A percentile compares a stretch with the other conserved stretches of the same genome.
These are phyloP conservation scores for Tupaia chinensis DNA, from an alignment of 2,113 vertebrate genomes.

Conservation along the genomic window DNA sequence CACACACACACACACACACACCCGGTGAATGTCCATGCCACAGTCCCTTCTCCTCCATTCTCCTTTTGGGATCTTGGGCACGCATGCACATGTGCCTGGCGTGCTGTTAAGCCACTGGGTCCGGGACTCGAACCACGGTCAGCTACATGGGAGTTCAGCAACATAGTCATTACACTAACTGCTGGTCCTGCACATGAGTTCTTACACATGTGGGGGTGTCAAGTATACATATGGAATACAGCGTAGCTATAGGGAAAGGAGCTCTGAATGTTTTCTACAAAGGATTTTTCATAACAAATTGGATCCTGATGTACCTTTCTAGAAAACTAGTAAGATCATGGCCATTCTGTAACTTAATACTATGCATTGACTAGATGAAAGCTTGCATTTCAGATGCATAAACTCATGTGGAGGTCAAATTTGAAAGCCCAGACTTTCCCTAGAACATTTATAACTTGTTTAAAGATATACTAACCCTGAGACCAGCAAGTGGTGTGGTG, in stretches of 20 bases:
- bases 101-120: no score
- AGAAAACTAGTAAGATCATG: slow-evolving; percentile 24
- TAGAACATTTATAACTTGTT: background rate
- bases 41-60: no score
- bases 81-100: no score
- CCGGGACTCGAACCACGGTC: no score
- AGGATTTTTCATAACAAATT: background rate
- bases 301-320: slow-evolving; percentile 16
- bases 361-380: background rate
- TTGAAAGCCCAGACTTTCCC: background rate
- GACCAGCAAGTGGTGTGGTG: no score
- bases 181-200: no score
- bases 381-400: background rate
- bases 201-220: rapidly evolving
- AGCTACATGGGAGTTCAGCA: no score
- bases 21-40: no score
- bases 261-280: background rate
- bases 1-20: no score
- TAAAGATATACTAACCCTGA: background rate
- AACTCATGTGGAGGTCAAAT: background rate
- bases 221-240: no score
- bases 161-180: no score
- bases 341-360: slow-evolving; percentile 12
- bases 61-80: no score
- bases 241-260: rapidly evolving